phyloP scores from a whole-genome alignment of 2,113 vertebrate species.

The Ifrita kowaldi region DNA sequence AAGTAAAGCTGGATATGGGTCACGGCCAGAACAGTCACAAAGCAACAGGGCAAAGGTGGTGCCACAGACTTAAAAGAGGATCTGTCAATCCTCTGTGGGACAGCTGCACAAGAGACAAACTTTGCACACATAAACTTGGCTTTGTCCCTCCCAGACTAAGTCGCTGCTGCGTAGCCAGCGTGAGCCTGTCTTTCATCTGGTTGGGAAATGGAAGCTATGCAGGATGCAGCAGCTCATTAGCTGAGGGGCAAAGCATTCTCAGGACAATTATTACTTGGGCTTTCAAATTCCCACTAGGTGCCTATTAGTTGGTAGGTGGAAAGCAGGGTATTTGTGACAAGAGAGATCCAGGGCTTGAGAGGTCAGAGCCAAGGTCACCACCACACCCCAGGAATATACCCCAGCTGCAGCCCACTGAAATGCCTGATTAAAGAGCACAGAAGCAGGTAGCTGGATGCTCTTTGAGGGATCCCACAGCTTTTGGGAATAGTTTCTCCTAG shows the following conservation, averaged over 20 bases:
- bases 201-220: neutral
- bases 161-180: neutral
- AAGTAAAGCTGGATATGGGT: neutral
- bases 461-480: neutral
- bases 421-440: neutral
- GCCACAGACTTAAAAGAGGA: neutral
- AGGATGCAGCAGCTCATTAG: constrained; percentile 28
- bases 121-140: neutral
- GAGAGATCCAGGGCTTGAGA: neutral
- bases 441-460: neutral
- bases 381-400: neutral
- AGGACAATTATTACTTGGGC: neutral
- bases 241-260: neutral
- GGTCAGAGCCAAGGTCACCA: constrained; percentile 12
- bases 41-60: neutral
- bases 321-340: neutral
- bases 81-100: neutral
- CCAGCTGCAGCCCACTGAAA: neutral
- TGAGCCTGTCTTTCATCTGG: neutral
- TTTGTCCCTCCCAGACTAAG: neutral
- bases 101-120: neutral
- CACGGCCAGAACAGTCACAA: neutral
- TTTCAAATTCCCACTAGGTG: neutral
- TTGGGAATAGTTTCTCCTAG: neutral
- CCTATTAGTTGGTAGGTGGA: neutral